Percentiles rank a stretch among this genome's conserved stretches.
Evolutionary conservation across 23 tunicate species (phyloP).

Genomic region (Ascidia mentula): DNA sequence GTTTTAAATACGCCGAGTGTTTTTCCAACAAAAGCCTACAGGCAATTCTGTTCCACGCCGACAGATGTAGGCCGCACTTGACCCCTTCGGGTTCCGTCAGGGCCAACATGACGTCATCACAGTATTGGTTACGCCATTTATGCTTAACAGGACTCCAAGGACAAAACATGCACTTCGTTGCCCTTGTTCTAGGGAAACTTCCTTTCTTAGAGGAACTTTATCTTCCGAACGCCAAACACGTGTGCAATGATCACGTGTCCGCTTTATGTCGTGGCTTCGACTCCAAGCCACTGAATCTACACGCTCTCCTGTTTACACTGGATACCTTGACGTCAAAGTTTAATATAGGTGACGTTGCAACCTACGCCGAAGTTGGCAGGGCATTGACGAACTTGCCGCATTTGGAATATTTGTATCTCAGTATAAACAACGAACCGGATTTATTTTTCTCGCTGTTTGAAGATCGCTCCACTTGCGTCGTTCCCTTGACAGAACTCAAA

Average conservation of each 20-base stretch:
- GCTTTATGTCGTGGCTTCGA: constrained; percentile 28
- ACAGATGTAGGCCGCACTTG: constrained; percentile 49
- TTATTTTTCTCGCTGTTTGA: constrained; percentile 33
- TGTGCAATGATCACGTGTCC: constrained; percentile 15
- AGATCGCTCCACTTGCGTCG: neutral
- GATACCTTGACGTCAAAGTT: constrained; percentile 14
- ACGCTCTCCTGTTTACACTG: constrained; percentile 31
- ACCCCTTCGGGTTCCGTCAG: constrained; percentile 55
- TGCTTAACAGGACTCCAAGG: constrained; percentile 12
- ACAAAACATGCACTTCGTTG: constrained; percentile 36
- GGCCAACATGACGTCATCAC: neutral
- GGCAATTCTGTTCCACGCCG: constrained; percentile 33
- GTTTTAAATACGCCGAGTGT: neutral
- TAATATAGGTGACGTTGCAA: constrained; percentile 24
- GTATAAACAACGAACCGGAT: neutral
- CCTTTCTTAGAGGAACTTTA: constrained; percentile 45
- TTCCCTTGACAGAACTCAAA: constrained; percentile 36
- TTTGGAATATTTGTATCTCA: constrained; percentile 40
- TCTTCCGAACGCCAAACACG: constrained; percentile 21
- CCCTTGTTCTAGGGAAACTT: constrained; percentile 27
- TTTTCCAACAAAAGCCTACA: constrained; percentile 45
- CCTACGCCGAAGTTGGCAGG: constrained; percentile 23
- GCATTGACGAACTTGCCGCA: constrained; percentile 24
- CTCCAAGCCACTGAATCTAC: constrained; percentile 14
- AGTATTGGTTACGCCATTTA: constrained; percentile 37